A percentile compares a stretch with the other conserved stretches of the same genome.
phyloP scores from a whole-genome alignment of 2,888 invertebrate species.

The Itoplectis maculator region DNA sequence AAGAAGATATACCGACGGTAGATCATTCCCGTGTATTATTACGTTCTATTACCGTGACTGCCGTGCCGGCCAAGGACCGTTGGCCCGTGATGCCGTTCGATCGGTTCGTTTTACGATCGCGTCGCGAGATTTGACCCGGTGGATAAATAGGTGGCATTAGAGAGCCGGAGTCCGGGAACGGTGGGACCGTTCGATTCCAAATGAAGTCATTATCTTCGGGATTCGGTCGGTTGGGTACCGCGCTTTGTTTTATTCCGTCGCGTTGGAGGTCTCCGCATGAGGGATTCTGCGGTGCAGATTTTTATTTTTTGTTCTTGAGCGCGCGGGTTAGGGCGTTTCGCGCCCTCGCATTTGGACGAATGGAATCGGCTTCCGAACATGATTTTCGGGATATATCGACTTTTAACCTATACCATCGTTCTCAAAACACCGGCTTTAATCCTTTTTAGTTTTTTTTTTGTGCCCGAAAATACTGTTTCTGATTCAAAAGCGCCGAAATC shows the following conservation, averaged over 20 bases:
- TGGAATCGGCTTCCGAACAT: too few relatives aligned
- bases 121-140: background rate
- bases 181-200: background rate
- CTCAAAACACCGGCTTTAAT: too few relatives aligned
- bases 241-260: background rate
- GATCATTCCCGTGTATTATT: conserved; percentile 42
- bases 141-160: conserved; percentile 17
- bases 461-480: too few relatives aligned
- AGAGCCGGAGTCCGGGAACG: background rate
- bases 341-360: too few relatives aligned
- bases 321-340: too few relatives aligned
- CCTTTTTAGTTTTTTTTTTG: too few relatives aligned
- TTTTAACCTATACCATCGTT: background rate
- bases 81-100: background rate
- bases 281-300: background rate
- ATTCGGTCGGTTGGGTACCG: background rate
- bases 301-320: background rate
- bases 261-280: background rate
- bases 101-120: conserved; percentile 18
- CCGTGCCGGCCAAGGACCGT: background rate
- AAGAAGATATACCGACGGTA: conserved; percentile 22
- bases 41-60: background rate
- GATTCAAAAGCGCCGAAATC: too few relatives aligned
- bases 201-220: conserved; percentile 7
- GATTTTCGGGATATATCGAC: background rate